Evolutionary conservation across 2,797 vertebrate species (phyloP).

Genomic region (Mycteria americana): DNA sequence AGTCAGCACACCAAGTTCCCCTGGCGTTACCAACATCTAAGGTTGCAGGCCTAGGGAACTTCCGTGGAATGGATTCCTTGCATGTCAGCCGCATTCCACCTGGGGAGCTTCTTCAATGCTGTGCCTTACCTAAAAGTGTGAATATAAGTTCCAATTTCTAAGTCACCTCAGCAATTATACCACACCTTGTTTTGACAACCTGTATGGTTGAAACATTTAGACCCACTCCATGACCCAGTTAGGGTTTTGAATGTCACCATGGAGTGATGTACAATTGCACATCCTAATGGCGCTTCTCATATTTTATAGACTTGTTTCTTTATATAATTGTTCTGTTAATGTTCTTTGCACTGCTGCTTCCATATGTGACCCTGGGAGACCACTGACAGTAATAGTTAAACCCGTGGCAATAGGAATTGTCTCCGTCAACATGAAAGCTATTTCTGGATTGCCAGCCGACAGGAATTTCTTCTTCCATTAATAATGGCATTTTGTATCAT

Average conservation of each 20-base stretch:
- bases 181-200: neutral
- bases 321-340: neutral
- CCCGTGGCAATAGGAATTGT: neutral
- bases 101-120: too few relatives aligned
- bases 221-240: neutral
- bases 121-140: too few relatives aligned
- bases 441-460: neutral
- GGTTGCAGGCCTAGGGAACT: too few relatives aligned
- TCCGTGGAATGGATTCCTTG: too few relatives aligned
- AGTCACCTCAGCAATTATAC: too few relatives aligned
- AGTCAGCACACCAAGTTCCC: too few relatives aligned
- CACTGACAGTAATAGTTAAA: slow-evolving; percentile 22
- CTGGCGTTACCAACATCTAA: too few relatives aligned
- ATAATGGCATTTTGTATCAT: neutral
- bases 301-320: neutral
- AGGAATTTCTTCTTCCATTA: slow-evolving; percentile 28
- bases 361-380: neutral
- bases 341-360: neutral
- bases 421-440: neutral
- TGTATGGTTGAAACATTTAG: neutral
- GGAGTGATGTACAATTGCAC: neutral
- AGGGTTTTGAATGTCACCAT: neutral
- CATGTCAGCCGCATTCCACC: too few relatives aligned
- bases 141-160: too few relatives aligned
- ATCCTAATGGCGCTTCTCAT: neutral